These are phyloP conservation scores for Dinothrombium tinctorium DNA, from an alignment of 1,140 invertebrate species.

Conservation along the genomic window DNA sequence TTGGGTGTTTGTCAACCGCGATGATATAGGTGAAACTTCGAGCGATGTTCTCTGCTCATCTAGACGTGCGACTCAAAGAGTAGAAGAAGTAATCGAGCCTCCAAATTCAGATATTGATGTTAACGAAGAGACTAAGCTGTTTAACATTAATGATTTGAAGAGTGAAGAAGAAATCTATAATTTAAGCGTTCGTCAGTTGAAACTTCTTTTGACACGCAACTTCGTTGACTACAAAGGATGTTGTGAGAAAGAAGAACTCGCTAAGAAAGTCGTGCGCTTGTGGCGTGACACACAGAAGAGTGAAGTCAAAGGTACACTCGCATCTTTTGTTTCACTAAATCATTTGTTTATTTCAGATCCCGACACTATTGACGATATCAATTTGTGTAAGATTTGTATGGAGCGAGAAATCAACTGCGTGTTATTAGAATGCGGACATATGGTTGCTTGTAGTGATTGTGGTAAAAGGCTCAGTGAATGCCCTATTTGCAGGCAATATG, in stretches of 20 bases:
- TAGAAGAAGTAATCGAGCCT: neutral
- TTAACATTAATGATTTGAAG: constrained; percentile 13
- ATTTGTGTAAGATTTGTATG: constrained; percentile 77
- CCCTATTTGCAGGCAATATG: constrained; percentile 72
- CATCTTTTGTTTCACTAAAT: neutral
- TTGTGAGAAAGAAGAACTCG: constrained; percentile 52
- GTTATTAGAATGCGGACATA: constrained; percentile 71
- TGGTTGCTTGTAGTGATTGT: constrained; percentile 67
- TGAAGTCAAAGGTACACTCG: constrained; percentile 1
- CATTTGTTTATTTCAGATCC: constrained; percentile 20
- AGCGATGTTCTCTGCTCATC: neutral
- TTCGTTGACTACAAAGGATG: constrained; percentile 67
- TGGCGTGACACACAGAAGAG: constrained; percentile 33
- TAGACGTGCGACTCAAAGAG: neutral
- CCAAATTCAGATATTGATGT: neutral
- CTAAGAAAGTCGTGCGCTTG: constrained; percentile 41
- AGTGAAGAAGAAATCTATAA: constrained; percentile 20
- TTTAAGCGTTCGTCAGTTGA: constrained; percentile 28
- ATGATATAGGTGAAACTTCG: neutral
- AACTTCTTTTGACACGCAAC: constrained; percentile 50
- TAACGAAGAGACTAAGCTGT: constrained; percentile 1
- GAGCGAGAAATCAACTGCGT: constrained; percentile 71
- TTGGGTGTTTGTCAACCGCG: neutral
- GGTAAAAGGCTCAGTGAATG: constrained; percentile 43
- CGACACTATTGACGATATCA: constrained; percentile 36